A percentile compares a stretch with the other conserved stretches of the same genome.
Evolutionary conservation across 1,140 invertebrate genomes (phyloP).

Genomic region (Bombus terrestris): DNA sequence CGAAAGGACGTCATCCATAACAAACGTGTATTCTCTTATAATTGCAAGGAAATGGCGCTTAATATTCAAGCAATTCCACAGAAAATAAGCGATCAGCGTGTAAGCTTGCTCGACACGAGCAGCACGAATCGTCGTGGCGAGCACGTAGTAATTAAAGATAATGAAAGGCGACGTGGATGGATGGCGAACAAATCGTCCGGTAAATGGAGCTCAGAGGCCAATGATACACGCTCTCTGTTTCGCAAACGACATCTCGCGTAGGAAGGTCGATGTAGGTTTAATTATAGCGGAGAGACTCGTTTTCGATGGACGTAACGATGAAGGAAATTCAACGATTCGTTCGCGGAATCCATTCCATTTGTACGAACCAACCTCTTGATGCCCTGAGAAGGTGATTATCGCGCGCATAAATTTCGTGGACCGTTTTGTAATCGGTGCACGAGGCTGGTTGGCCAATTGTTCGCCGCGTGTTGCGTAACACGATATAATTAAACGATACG

Average conservation of each 20-base stretch:
- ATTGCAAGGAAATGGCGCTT: neutral
- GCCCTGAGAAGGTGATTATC: too few relatives aligned
- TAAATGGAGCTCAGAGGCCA: conserved; percentile 1
- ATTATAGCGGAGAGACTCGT: neutral
- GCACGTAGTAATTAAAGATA: conserved; percentile 26
- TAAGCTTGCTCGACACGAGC: neutral
- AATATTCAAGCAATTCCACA: neutral
- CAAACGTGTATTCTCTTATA: neutral
- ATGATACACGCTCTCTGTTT: conserved; percentile 3
- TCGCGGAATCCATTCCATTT: too few relatives aligned
- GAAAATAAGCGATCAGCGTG: conserved; percentile 8
- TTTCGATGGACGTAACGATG: neutral
- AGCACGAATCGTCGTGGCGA: neutral
- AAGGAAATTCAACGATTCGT: neutral
- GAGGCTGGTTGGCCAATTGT: conserved; percentile 20
- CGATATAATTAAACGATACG: conserved; percentile 34
- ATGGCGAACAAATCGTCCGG: conserved; percentile 17
- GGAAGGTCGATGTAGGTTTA: neutral
- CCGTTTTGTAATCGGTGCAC: neutral
- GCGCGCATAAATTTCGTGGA: neutral
- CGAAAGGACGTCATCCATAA: neutral
- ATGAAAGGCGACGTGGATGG: conserved; percentile 33
- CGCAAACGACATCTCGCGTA: neutral
- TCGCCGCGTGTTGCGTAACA: conserved; percentile 8
- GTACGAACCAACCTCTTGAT: too few relatives aligned